Conservation (phyloP, 1,140 invertebrate genomes). For the Nautilus pompilius region DNA sequence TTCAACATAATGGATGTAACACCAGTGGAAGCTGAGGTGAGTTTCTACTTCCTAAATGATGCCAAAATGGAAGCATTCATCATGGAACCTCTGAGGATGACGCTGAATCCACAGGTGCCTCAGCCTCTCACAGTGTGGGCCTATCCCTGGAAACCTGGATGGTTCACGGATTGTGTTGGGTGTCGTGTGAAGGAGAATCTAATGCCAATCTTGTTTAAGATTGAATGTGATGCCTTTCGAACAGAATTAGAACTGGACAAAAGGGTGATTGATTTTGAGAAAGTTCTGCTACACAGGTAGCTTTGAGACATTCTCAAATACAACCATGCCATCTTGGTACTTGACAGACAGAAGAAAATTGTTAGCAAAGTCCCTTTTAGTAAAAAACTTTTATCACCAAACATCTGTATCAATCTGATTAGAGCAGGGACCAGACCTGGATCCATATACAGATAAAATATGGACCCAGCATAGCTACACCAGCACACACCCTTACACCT, state of each 20-base stretch:
- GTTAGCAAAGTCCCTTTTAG: no score
- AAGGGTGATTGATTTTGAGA: conserved; percentile 54
- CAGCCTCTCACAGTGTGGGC: conserved; percentile 50
- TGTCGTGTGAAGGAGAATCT: conserved; percentile 56
- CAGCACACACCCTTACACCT: no score
- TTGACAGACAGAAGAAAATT: no score
- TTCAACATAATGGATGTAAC: conserved; percentile 52
- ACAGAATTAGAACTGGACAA: conserved; percentile 54
- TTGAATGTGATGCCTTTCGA: conserved; percentile 47
- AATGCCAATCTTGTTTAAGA: conserved; percentile 54
- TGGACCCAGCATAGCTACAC: no score
- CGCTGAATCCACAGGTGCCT: conserved; percentile 48
- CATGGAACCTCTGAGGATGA: conserved; percentile 51
- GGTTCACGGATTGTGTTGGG: conserved; percentile 51
- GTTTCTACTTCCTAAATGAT: conserved; percentile 54
- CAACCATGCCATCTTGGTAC: no score
- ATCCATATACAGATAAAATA: no score
- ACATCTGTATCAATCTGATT: no score
- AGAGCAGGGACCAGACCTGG: no score
- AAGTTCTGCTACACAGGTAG: conserved; percentile 55
- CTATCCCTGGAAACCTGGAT: conserved; percentile 46
- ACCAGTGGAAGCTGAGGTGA: conserved; percentile 52
- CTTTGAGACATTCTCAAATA: no score
- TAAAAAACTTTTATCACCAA: no score
- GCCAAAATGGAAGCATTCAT: conserved; percentile 53